These are phyloP conservation scores for Ormia ochracea DNA, from an alignment of 2,888 invertebrate species.

Conservation along the genomic window DNA sequence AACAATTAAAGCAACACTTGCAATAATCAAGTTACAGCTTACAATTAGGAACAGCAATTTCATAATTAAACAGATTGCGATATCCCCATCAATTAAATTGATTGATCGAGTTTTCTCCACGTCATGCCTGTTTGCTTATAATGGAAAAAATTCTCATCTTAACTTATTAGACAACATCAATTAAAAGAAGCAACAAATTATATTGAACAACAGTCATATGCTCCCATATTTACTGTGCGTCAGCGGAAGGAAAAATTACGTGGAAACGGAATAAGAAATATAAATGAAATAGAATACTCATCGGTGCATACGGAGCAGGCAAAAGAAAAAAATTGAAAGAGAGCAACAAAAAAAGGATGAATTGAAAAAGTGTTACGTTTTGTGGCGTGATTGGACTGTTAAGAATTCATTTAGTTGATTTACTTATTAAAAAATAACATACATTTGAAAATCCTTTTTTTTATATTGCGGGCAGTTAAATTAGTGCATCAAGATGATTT, in stretches of 20 bases:
- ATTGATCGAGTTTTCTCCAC: background rate
- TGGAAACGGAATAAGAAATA: background rate
- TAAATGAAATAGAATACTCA: background rate
- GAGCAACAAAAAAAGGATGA: background rate
- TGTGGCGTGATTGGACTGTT: background rate
- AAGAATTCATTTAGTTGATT: background rate
- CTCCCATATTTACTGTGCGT: background rate
- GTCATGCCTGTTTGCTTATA: background rate
- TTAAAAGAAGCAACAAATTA: slow-evolving; percentile 32
- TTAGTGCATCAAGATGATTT: background rate
- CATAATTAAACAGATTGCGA: too few species aligned
- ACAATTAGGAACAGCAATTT: background rate
- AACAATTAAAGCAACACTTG: background rate
- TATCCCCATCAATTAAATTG: background rate
- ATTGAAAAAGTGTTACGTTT: background rate
- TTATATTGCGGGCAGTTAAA: slow-evolving; percentile 2
- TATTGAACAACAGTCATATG: background rate
- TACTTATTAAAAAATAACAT: slow-evolving; percentile 5
- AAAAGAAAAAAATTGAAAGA: background rate
- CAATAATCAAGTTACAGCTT: background rate
- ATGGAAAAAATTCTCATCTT: background rate
- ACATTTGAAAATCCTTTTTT: slow-evolving; percentile 28
- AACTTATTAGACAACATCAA: background rate
- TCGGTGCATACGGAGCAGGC: background rate
- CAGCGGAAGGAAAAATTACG: background rate